Evolutionary conservation across 2,888 invertebrate species (phyloP).

Genomic region (Nysson spinosus): DNA sequence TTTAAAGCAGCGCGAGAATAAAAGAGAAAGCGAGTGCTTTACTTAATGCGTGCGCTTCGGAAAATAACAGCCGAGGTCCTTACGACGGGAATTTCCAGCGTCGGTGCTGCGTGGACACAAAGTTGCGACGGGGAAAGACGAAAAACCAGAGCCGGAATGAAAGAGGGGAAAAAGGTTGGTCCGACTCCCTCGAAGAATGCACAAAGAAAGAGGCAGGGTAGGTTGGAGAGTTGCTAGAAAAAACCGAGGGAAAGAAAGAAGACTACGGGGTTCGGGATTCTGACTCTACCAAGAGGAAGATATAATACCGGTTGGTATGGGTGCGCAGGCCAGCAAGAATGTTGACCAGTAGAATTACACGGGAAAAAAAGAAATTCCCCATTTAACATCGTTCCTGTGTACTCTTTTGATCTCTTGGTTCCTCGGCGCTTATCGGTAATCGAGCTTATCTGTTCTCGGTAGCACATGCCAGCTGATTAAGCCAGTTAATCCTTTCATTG

Average conservation of each 20-base stretch:
- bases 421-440: conserved; percentile 14
- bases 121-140: conserved; percentile 29
- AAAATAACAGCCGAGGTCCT: not conserved
- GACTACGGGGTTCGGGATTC: conserved; percentile 38
- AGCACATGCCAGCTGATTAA: no score
- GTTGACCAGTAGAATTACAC: conserved; percentile 47
- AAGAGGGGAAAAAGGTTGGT: conserved; percentile 6
- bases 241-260: conserved; percentile 26
- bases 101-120: conserved; percentile 12
- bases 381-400: conserved; percentile 1
- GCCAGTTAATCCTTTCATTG: no score
- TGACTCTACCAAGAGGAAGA: conserved; percentile 43
- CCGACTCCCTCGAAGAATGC: conserved; percentile 21
- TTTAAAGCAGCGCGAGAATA: not conserved
- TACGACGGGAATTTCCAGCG: conserved; percentile 1
- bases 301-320: conserved; percentile 55
- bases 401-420: conserved; percentile 8
- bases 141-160: conserved; percentile 25
- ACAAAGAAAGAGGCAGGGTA: conserved; percentile 16
- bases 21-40: not conserved
- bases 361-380: conserved; percentile 29
- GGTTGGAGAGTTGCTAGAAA: conserved; percentile 16
- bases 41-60: conserved; percentile 10
- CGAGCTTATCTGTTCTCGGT: no score
- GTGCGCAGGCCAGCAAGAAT: conserved; percentile 54